Evolutionary conservation across 2,113 vertebrate species (phyloP).

Genomic region (Archilochus colubris): DNA sequence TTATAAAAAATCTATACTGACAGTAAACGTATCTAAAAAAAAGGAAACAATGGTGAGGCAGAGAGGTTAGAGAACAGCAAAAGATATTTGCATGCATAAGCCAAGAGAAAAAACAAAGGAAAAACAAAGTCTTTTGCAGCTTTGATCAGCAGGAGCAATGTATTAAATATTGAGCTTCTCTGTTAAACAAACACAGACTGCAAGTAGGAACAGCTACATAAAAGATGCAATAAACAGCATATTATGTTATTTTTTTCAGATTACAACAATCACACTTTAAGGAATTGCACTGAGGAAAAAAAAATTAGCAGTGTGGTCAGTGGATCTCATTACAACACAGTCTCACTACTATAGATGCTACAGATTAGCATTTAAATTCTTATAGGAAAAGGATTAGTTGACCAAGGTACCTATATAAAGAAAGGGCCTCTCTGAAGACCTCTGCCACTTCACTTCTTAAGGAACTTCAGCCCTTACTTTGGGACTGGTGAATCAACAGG

Average conservation of each 20-base stretch:
- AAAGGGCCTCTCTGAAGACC: not conserved
- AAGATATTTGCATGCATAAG: not conserved
- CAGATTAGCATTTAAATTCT: not conserved
- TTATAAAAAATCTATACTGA: conserved; percentile 6
- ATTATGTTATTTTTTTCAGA: not conserved
- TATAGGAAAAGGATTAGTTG: not conserved
- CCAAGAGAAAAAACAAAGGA: not conserved
- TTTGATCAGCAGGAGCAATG: not conserved
- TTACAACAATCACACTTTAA: not conserved
- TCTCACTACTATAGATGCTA: not conserved
- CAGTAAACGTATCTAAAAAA: not conserved
- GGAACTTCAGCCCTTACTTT: not conserved
- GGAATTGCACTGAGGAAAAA: not conserved
- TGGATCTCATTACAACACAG: not conserved
- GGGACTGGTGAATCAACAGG: not conserved
- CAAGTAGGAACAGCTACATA: not conserved
- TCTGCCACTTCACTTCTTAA: not conserved
- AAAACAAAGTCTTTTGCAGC: not conserved
- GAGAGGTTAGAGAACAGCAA: not conserved
- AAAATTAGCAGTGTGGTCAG: not conserved
- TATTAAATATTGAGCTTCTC: not conserved
- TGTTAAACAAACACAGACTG: not conserved
- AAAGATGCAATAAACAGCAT: not conserved
- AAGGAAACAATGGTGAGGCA: not conserved
- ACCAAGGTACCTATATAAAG: not conserved